Base-by-base conservation (phyloP, 92 coral and sea anemone species). In the Zoanthus solanderi region DNA sequence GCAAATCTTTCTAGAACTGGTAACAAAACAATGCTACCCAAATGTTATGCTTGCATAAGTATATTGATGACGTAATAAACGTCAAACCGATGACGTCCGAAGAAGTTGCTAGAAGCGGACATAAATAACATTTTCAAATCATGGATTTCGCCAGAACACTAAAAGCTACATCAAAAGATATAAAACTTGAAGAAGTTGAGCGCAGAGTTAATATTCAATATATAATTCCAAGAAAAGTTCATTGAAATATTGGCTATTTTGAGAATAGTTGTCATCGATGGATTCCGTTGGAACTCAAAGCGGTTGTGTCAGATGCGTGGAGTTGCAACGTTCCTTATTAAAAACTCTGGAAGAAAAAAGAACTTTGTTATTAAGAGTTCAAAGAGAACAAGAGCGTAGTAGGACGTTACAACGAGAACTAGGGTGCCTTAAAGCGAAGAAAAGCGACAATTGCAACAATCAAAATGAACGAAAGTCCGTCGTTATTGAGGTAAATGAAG, bases 311-410 rank as follows among this genome's bases (percentile, higher is more conserved):
- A 94, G 91, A 60, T 91, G 94, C 44, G 0, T 78, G 78, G 94
- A 88, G 50, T 58, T 91, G 13, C 92, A 85, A 47, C 94, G 94
- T 37, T 88, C 92, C 6, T 80, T 88, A 17, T 78, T 88, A 34
- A 91, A 78, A 73, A 74, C 90, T 78, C 76, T 91, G 77, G 94
- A 89, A 71, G 94, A 91, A 71, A 91, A 91, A 73, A 67, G 94
- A 17, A 58, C 87, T 53, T 84, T 88, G 79, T 91, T 91, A 72
- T 61, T 88, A 83, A 85, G 92, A 29, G 78, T 91, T 50, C 92
- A 91, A 61, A 84, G 87, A 30, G 94, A 91, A 68, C 94, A 91
- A 47, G 84, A 87, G 52, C 83, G 89, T 32, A 78, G 45, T 69
- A 88, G 89, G 79, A 88, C 79, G 69, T 89, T 95, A 46, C 45